Percentiles rank a stretch among this genome's conserved stretches.
phyloP scores from a whole-genome alignment of 2,888 invertebrate species.

The Drosophila lacicola region DNA sequence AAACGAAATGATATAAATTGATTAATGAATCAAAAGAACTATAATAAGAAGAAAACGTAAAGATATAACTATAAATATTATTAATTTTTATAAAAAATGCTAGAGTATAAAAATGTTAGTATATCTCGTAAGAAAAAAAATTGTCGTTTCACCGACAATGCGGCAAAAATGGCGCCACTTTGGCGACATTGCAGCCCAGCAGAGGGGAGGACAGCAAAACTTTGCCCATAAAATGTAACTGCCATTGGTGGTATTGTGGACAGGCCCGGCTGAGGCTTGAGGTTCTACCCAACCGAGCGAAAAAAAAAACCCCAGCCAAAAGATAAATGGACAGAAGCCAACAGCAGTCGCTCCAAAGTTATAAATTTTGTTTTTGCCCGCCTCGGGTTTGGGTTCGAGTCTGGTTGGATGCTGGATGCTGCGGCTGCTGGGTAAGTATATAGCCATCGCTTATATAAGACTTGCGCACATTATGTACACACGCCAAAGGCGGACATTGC shows the following conservation, averaged over 20 bases:
- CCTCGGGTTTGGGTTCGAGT: conserved; percentile 38
- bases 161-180: conserved; percentile 84
- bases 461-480: conserved; percentile 62
- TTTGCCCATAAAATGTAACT: conserved; percentile 82
- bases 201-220: conserved; percentile 47
- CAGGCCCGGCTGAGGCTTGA: conserved; percentile 40
- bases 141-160: conserved; percentile 61
- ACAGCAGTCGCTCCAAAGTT: conserved; percentile 68
- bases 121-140: conserved; percentile 16
- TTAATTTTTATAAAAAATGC: not conserved
- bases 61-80: not conserved
- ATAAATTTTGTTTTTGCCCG: conserved; percentile 57
- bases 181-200: conserved; percentile 64
- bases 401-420: conserved; percentile 52
- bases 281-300: conserved; percentile 30
- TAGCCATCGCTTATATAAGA: conserved; percentile 48
- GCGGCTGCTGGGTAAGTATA: conserved; percentile 28
- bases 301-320: conserved; percentile 57
- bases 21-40: conserved; percentile 4
- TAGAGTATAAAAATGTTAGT: conserved; percentile 14
- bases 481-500: conserved; percentile 45
- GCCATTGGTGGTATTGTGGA: conserved; percentile 76
- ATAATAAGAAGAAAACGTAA: not conserved
- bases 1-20: conserved; percentile 33
- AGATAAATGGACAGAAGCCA: conserved; percentile 82